A percentile compares a stretch with the other conserved stretches of the same genome.
These are phyloP conservation scores for Oscheius sp. DNA, from an alignment of 2,888 invertebrate species.

Conservation along the genomic window DNA sequence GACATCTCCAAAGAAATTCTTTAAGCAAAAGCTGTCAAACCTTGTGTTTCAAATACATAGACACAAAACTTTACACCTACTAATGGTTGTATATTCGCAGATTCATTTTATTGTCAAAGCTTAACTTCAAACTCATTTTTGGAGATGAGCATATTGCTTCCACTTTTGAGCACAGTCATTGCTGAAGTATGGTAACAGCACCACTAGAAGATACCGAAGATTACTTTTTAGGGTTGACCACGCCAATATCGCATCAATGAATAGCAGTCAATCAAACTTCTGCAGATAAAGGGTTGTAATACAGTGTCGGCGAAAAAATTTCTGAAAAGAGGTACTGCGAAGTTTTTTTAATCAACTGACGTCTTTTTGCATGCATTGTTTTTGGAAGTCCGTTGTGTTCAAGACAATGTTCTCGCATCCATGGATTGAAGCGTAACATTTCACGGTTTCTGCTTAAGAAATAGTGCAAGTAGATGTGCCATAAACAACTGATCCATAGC, in stretches of 20 bases:
- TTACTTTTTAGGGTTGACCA: not conserved
- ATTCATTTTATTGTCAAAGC: too few species aligned
- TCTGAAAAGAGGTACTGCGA: not conserved
- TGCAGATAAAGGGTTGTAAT: not conserved
- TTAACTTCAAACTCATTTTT: not conserved
- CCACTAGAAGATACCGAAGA: not conserved
- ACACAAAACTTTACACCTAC: too few species aligned
- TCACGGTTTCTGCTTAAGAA: not conserved
- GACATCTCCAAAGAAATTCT: too few species aligned
- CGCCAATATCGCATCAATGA: not conserved
- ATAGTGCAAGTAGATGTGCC: too few species aligned
- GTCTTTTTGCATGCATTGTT: not conserved
- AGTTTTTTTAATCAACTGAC: not conserved
- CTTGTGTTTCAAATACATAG: too few species aligned
- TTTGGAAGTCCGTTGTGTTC: not conserved
- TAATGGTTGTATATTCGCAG: too few species aligned
- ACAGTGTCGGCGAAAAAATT: not conserved
- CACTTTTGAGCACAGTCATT: not conserved
- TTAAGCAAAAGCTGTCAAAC: too few species aligned
- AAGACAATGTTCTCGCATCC: not conserved
- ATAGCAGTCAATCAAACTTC: not conserved
- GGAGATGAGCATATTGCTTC: not conserved
- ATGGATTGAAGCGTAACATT: not conserved
- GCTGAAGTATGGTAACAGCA: too few species aligned
- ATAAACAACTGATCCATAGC: too few species aligned